A percentile compares a stretch with the other conserved stretches of the same genome.
Conservation (phyloP, 1,140 invertebrate species). For the Rhagoletis pomonella region DNA sequence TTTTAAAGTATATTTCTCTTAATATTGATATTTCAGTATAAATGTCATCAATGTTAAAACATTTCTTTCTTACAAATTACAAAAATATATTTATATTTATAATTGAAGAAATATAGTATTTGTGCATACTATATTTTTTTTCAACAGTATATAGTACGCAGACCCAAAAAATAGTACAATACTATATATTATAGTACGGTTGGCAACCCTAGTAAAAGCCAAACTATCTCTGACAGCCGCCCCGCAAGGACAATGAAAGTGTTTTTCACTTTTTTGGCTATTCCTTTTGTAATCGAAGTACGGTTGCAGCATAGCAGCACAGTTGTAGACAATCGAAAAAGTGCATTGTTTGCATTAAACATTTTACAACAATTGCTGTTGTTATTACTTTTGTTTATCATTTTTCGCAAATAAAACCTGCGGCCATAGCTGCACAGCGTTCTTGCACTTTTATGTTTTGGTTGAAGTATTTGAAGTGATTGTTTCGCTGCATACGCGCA, state of each 20-base stretch:
- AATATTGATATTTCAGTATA: no score
- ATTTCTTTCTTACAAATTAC: no score
- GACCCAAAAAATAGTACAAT: no score
- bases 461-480: slow-evolving; percentile 26
- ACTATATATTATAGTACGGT: no score
- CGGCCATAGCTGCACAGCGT: background rate
- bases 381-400: slow-evolving; percentile 38
- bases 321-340: slow-evolving; percentile 38
- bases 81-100: no score
- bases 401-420: slow-evolving; percentile 16
- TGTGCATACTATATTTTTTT: no score
- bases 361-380: slow-evolving; percentile 53
- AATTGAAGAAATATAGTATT: no score
- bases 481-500: background rate
- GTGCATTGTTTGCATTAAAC: slow-evolving; percentile 53
- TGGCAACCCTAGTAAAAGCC: no score
- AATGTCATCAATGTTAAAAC: no score
- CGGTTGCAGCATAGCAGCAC: background rate
- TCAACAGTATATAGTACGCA: no score
- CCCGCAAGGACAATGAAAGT: background rate
- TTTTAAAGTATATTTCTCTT: no score
- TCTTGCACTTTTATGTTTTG: slow-evolving; percentile 4
- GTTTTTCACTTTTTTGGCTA: background rate
- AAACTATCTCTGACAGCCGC: background rate
- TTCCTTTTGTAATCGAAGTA: background rate